Evolutionary conservation across 2,888 invertebrate species (phyloP).

Genomic region (Cephus spinipes): DNA sequence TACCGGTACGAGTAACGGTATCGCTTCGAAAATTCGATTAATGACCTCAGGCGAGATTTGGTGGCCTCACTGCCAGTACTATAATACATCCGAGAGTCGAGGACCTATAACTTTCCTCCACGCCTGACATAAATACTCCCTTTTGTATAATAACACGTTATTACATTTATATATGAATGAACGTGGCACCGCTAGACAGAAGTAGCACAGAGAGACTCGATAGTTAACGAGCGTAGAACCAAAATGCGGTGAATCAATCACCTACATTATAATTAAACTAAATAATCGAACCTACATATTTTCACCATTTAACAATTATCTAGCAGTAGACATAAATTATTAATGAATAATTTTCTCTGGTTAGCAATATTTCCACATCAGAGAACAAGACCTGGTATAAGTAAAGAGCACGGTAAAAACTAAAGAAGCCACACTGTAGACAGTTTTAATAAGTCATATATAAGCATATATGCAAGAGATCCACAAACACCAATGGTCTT

Average conservation of each 20-base stretch:
- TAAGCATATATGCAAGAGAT: not conserved
- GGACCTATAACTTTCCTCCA: not conserved
- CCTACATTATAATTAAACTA: not conserved
- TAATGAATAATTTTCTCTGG: too few species aligned
- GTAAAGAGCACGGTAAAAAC: too few species aligned
- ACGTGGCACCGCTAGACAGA: not conserved
- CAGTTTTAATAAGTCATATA: not conserved
- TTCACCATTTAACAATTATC: too few species aligned
- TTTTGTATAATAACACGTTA: not conserved
- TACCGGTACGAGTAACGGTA: not conserved
- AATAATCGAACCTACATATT: not conserved
- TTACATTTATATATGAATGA: not conserved
- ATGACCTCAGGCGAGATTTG: not conserved
- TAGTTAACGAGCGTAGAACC: not conserved
- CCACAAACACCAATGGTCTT: not conserved
- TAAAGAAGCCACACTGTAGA: too few species aligned
- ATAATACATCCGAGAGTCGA: not conserved
- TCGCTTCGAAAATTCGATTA: not conserved
- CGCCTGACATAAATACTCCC: not conserved
- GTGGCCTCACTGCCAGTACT: not conserved
- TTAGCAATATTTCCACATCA: too few species aligned
- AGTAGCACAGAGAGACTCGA: not conserved
- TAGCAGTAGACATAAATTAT: too few species aligned
- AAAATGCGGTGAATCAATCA: not conserved
- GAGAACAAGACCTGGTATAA: too few species aligned